Evolutionary conservation across 2,888 invertebrate species (phyloP).

Genomic region (Heterodera filipjevi): DNA sequence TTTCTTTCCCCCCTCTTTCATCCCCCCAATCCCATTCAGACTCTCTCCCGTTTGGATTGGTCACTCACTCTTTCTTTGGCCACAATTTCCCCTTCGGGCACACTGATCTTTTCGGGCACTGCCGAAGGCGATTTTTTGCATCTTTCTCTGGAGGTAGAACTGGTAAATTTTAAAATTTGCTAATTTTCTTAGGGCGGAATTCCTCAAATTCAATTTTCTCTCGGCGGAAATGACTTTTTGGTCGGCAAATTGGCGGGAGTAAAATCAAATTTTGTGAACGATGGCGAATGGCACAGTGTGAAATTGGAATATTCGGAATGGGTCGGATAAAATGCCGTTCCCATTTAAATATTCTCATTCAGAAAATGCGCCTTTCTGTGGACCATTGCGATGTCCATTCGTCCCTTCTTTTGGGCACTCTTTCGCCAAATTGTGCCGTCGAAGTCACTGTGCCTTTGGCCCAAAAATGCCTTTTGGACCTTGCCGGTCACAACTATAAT

Average conservation of each 20-base stretch:
- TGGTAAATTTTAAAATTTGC: not conserved
- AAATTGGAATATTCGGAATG: constrained; percentile 49
- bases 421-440: not conserved
- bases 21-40: not conserved
- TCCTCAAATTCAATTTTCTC: constrained; percentile 41
- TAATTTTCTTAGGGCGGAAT: constrained; percentile 48
- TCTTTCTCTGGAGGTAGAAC: constrained; percentile 34
- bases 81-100: constrained; percentile 53
- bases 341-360: constrained; percentile 22
- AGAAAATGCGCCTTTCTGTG: constrained; percentile 52
- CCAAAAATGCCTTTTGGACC: constrained; percentile 7
- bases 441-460: constrained; percentile 23
- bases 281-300: constrained; percentile 62
- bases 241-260: constrained; percentile 51
- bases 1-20: not conserved
- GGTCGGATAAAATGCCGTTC: not conserved
- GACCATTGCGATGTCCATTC: constrained; percentile 55
- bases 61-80: constrained; percentile 47
- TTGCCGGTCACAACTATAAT: not conserved
- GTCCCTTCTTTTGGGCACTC: constrained; percentile 26
- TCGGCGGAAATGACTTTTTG: constrained; percentile 36
- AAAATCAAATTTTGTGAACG: constrained; percentile 55
- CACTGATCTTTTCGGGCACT: constrained; percentile 51
- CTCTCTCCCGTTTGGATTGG: constrained; percentile 44
- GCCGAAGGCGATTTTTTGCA: constrained; percentile 52